Evolutionary conservation across 2,888 invertebrate genomes (phyloP).

Genomic region (Falcaria lacertinaria): DNA sequence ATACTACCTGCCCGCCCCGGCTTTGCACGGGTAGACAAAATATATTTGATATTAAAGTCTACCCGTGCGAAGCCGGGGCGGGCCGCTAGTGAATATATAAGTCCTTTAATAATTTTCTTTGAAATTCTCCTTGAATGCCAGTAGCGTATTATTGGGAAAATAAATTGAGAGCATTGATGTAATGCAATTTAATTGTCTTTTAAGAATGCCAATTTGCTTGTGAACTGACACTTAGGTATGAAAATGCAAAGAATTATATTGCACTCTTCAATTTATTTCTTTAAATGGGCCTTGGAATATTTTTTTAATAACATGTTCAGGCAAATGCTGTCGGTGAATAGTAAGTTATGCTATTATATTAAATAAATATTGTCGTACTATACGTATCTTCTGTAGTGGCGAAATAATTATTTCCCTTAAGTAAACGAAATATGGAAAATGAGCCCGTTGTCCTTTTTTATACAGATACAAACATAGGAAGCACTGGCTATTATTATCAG

Average conservation of each 20-base stretch:
- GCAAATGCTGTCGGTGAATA: not conserved
- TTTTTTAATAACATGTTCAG: not conserved
- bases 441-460: too few species aligned
- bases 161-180: not conserved
- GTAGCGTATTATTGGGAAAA: not conserved
- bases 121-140: too few species aligned
- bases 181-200: not conserved
- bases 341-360: not conserved
- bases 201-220: not conserved
- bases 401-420: too few species aligned
- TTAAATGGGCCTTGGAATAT: not conserved
- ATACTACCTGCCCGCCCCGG: too few species aligned
- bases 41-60: too few species aligned
- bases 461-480: too few species aligned
- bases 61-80: too few species aligned
- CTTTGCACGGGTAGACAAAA: too few species aligned
- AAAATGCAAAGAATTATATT: constrained; percentile 5
- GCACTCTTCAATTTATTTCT: not conserved
- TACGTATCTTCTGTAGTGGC: not conserved
- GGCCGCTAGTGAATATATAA: too few species aligned
- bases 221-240: not conserved
- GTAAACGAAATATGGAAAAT: too few species aligned
- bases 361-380: not conserved
- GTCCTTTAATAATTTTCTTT: too few species aligned
- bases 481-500: too few species aligned